phyloP scores from a whole-genome alignment of 1,140 invertebrate species.

The Mercenaria mercenaria region DNA sequence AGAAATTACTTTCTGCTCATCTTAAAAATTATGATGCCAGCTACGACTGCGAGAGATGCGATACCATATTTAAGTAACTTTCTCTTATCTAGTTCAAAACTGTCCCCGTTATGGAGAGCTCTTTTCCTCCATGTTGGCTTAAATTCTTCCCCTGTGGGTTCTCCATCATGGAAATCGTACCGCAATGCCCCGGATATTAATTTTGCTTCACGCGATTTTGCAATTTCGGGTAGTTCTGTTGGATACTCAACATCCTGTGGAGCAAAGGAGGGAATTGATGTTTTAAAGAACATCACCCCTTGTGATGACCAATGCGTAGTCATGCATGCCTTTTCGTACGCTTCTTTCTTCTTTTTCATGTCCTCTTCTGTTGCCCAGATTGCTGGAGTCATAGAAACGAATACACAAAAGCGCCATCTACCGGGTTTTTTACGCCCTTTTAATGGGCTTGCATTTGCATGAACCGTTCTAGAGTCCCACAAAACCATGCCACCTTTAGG shows the following conservation, averaged over 20 bases:
- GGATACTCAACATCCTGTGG: constrained; percentile 52
- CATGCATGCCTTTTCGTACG: constrained; percentile 72
- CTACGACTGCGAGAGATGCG: not conserved
- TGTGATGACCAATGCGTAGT: constrained; percentile 81
- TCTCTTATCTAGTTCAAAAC: not conserved
- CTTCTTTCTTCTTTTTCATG: constrained; percentile 67
- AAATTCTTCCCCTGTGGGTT: constrained; percentile 67
- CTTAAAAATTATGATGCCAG: not conserved
- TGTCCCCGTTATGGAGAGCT: not conserved
- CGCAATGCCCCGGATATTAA: constrained; percentile 64
- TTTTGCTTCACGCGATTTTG: constrained; percentile 66
- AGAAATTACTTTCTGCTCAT: not conserved
- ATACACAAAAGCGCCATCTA: constrained; percentile 80
- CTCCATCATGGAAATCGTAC: constrained; percentile 72
- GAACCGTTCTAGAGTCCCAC: constrained; percentile 79
- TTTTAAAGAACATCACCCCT: constrained; percentile 66
- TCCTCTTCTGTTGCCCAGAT: constrained; percentile 74
- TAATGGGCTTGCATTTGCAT: constrained; percentile 74
- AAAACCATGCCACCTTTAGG: constrained; percentile 81
- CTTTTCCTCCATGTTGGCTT: constrained; percentile 62
- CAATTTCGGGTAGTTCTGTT: constrained; percentile 59
- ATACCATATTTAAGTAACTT: not conserved
- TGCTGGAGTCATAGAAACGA: constrained; percentile 80
- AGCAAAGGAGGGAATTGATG: constrained; percentile 50
- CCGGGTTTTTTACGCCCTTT: constrained; percentile 68